Base-by-base conservation (phyloP, 2,888 invertebrate species). In the Odontomyia ornata region DNA sequence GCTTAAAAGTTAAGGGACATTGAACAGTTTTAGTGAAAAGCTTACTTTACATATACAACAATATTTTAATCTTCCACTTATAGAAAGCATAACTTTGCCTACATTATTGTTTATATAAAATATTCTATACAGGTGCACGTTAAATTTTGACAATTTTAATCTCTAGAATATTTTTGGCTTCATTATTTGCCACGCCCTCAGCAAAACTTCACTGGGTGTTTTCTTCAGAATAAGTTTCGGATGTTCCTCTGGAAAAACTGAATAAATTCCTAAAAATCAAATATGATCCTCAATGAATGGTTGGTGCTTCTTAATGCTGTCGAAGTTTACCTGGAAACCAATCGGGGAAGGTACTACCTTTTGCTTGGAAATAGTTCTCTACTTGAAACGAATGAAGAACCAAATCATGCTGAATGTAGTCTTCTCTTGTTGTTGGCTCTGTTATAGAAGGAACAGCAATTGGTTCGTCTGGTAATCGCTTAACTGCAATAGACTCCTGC, bases 281-380 rank as follows among this genome's bases (percentile, higher is more conserved):
- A 18, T n/a, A 52, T 52, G 52, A 18, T 9, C 25, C 13, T 56
- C 13, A 9, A 43, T 43, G 13, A 9, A 43, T 43, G 13, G 43
- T 43, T 43, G 13, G 13, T 13, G 13, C 43, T 43, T 9, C 43
- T 43, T 13, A 43, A 43, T n/a, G 43, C 43, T 56, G 7, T 2
- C 11, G n/a, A n/a, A n/a, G 25, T 56, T 3, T 57, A 78, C 78
- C 79, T 52, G 79, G 79, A 28, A 79, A 79, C 77, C 79, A 79
- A n/a, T 77, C 73, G 0, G 79, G 79, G 23, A 75, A 21, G 25
- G 27, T 15, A 18, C 73, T 71, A 13, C 79, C 79, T 76, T 60
- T 76, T 23, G 79, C 60, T 46, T 79, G 79, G 46, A 79, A 79
- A 9, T 30, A 64, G 7, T 56, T 79, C 69, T 79, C 76, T 7